Conservation (phyloP, 2,797 vertebrate genomes). For the Odontamblyopus rebecca region DNA sequence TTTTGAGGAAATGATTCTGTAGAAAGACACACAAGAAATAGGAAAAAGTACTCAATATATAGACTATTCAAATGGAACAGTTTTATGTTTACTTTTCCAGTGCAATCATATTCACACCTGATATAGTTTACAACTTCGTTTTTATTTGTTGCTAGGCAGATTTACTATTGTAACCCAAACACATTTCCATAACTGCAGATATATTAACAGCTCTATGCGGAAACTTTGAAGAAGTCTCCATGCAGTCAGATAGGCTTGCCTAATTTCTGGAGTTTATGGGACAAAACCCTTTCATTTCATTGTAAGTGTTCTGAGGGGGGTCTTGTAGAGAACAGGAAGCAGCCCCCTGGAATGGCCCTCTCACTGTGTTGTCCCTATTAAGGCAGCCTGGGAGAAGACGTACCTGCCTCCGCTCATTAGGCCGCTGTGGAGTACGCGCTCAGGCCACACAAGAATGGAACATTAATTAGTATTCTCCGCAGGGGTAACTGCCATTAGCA, state of each 20-base stretch:
- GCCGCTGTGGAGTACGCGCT: slow-evolving; percentile 73
- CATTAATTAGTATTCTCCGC: slow-evolving; percentile 84
- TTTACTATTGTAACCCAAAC: slow-evolving; percentile 16
- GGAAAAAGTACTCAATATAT: slow-evolving; percentile 32
- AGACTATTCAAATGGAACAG: slow-evolving; percentile 28
- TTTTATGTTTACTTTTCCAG: slow-evolving; percentile 34
- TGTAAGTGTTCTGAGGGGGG: slow-evolving; percentile 66
- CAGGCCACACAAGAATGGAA: slow-evolving; percentile 72
- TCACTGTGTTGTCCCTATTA: slow-evolving; percentile 77
- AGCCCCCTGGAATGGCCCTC: slow-evolving; percentile 64
- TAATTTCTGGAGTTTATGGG: slow-evolving; percentile 52
- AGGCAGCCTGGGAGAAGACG: slow-evolving; percentile 74
- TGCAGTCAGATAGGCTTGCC: slow-evolving; percentile 41
- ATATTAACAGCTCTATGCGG: slow-evolving; percentile 18
- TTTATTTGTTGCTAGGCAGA: neutral
- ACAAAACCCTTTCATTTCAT: slow-evolving; percentile 65
- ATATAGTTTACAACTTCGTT: slow-evolving; percentile 1
- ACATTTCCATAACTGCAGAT: slow-evolving; percentile 19
- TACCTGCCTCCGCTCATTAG: slow-evolving; percentile 84
- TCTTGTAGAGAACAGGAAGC: slow-evolving; percentile 78
- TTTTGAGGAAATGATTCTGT: slow-evolving; percentile 65
- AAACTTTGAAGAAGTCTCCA: slow-evolving; percentile 40
- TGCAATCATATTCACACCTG: slow-evolving; percentile 16
- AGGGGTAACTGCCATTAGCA: slow-evolving; percentile 82
- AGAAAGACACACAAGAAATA: slow-evolving; percentile 32